Conservation (phyloP, 2,113 vertebrate genomes). For the Zapus hudsonius region DNA sequence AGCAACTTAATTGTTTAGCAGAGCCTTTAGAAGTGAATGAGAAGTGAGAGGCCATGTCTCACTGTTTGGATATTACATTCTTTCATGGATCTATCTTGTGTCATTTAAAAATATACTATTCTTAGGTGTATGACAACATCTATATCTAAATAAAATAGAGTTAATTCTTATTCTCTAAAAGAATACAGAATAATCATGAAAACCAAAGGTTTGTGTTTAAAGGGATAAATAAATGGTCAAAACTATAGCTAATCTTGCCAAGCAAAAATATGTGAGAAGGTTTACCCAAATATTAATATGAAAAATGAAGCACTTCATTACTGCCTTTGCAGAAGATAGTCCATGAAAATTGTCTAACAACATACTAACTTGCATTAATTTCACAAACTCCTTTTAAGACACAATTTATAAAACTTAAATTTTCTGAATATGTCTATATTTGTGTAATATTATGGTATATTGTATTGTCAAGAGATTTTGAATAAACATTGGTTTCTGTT, state of each 20-base stretch:
- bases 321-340: not conserved
- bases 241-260: not conserved
- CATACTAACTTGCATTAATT: not conserved
- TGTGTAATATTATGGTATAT: not conserved
- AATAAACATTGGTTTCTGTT: constrained; percentile 4
- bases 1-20: not conserved
- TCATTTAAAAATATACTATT: not conserved
- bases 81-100: not conserved
- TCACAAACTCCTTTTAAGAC: not conserved
- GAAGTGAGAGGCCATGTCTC: not conserved
- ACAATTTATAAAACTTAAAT: not conserved
- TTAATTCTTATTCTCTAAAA: not conserved
- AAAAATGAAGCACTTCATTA: not conserved
- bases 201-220: not conserved
- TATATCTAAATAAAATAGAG: not conserved
- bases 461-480: not conserved
- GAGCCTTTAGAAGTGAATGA: not conserved
- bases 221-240: not conserved
- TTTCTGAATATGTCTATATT: not conserved
- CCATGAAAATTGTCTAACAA: not conserved
- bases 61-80: not conserved
- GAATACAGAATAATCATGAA: not conserved
- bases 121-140: not conserved
- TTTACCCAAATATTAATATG: not conserved
- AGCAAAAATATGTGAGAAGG: not conserved